Base-by-base conservation (phyloP, 1,140 invertebrate species). In the Matsumurasca onukii region DNA sequence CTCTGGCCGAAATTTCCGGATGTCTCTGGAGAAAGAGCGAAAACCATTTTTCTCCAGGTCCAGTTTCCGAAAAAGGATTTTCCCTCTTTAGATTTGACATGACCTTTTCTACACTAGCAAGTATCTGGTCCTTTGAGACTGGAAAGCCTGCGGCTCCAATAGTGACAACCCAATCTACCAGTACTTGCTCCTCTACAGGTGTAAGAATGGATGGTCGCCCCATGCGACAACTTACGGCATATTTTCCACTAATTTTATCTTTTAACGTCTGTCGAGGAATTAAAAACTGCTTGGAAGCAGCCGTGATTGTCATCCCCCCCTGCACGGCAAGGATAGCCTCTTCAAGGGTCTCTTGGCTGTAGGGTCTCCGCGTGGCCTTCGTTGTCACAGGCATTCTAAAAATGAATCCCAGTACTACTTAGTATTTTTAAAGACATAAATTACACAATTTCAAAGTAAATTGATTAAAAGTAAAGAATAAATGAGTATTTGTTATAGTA, bases 31-130 rank as follows among this genome's bases (percentile, higher is more conserved):
- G 55, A 72, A 78, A 79, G 5, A 22, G 5, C 27, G 22, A 17
- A 31, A 45, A 71, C 70, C 67, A 71, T 24, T 65, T 69, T 29
- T 49, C 17, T 1, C 67, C 67, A 15, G 59, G 70, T 20, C 3
- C 31, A 55, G 12, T 30, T 22, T 71, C 29, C 22, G 13, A 31
- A 52, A 71, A 71, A 27, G 63, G 63, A 25, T 66, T 78, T 20
- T 61, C 9, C 29, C 70, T 71, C 9, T 75, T 73, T 70, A 76
- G 12, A 65, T 73, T 59, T 17, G 71, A 59, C 27, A 80, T 72
- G 25, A 80, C 73, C 71, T 75, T 75, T 72, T 79, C 71, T 5
- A 80, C 79, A 64, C 75, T 76, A 69, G 77, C 71, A 39, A 76
- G 66, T 2, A 82, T 71, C 51, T 74, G 65, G 13, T 77, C 75